These are phyloP conservation scores for Spialia ferax DNA, from an alignment of 2,888 invertebrate species.

Conservation along the genomic window DNA sequence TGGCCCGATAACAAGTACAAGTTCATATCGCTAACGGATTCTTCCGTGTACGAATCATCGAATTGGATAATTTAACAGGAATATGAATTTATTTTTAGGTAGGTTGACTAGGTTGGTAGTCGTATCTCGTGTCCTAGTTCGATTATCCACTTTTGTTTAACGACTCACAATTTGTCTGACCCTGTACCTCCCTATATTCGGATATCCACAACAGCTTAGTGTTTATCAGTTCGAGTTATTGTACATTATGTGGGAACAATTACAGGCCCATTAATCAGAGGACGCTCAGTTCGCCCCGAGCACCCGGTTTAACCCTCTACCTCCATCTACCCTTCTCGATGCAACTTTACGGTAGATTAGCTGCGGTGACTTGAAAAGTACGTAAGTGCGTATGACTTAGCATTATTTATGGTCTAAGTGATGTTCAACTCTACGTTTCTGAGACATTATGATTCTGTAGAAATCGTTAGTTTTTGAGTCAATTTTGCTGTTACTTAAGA, in stretches of 20 bases:
- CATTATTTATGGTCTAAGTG: conserved; percentile 20
- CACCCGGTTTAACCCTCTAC: conserved; percentile 22
- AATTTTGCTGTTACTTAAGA: no score
- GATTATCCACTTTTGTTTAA: not conserved
- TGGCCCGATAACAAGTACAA: no score
- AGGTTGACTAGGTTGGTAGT: no score
- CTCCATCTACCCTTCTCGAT: conserved; percentile 12
- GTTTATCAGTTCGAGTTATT: conserved; percentile 70
- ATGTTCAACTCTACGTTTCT: conserved; percentile 2
- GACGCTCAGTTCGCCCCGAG: conserved; percentile 52
- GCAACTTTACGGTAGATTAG: conserved; percentile 78
- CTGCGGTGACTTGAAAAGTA: conserved; percentile 29
- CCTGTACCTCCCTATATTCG: conserved; percentile 40
- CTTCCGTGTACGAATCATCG: no score
- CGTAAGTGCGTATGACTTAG: conserved; percentile 34
- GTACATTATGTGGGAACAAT: conserved; percentile 82
- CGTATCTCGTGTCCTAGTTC: not conserved
- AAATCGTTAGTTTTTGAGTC: no score
- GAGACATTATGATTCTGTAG: no score
- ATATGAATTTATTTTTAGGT: no score
- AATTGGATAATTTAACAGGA: no score
- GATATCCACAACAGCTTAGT: conserved; percentile 48
- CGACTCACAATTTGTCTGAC: conserved; percentile 41
- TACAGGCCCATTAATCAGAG: conserved; percentile 79
- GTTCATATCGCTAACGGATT: no score